Conservation (phyloP, 2,113 vertebrate genomes). For the Gnathonemus longibarbis region DNA sequence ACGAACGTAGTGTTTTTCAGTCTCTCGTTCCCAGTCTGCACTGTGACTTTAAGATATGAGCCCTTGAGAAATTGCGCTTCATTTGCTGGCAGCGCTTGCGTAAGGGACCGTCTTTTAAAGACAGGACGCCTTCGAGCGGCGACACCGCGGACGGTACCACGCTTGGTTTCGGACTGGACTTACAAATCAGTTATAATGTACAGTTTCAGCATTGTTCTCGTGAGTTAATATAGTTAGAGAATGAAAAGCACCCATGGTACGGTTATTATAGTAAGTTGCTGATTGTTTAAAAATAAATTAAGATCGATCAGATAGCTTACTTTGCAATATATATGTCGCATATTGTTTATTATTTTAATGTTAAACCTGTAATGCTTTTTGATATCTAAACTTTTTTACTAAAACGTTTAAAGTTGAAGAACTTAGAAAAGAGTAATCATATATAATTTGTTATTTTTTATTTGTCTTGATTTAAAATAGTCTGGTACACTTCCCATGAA, state of each 20-base stretch:
- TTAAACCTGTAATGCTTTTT: not conserved
- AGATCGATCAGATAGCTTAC: not conserved
- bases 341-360: not conserved
- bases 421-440: not conserved
- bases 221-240: not conserved
- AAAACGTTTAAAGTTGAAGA: not conserved
- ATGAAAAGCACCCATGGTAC: not conserved
- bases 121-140: conserved; percentile 13
- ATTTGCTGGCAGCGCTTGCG: conserved; percentile 41
- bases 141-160: conserved; percentile 24
- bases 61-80: conserved; percentile 25
- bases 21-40: not conserved
- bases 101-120: conserved; percentile 26
- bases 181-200: not conserved
- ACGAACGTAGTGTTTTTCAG: not conserved
- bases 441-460: not conserved
- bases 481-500: not conserved
- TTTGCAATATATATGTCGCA: not conserved
- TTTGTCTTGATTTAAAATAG: not conserved
- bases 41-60: conserved; percentile 53
- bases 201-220: not conserved
- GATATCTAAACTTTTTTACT: not conserved
- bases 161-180: not conserved
- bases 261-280: not conserved
- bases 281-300: not conserved